A percentile compares a stretch with the other conserved stretches of the same genome.
phyloP scores from a whole-genome alignment of 2,888 invertebrate species.

The Monoplex corrugatus region DNA sequence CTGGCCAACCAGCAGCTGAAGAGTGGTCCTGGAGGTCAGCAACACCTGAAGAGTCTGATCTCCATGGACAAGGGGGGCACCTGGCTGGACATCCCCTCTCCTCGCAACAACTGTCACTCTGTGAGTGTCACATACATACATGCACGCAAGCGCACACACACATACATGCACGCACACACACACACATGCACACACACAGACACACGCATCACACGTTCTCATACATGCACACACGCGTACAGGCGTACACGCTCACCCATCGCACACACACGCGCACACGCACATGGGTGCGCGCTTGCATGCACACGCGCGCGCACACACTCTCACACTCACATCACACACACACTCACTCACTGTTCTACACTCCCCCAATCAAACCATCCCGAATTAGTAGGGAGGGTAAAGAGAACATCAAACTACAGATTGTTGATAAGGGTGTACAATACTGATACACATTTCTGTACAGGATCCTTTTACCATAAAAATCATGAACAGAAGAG shows the following conservation, averaged over 20 bases:
- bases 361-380: not conserved
- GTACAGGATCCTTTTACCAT: too few relatives aligned
- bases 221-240: too few relatives aligned
- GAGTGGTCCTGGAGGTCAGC: constrained; percentile 40
- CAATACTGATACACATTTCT: not conserved
- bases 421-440: too few relatives aligned
- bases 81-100: constrained; percentile 70
- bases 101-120: constrained; percentile 43
- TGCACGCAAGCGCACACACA: not conserved
- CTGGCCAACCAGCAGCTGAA: constrained; percentile 70
- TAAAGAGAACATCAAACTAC: too few relatives aligned
- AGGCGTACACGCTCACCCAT: too few relatives aligned
- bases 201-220: too few relatives aligned
- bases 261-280: too few relatives aligned
- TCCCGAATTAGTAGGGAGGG: too few relatives aligned
- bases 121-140: not conserved
- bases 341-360: not conserved
- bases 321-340: constrained; percentile 14
- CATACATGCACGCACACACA: not conserved
- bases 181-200: too few relatives aligned
- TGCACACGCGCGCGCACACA: too few relatives aligned
- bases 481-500: not conserved
- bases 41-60: constrained; percentile 66
- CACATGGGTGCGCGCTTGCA: too few relatives aligned
- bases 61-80: constrained; percentile 77